These are phyloP conservation scores for Amblyteles armatorius DNA, from an alignment of 2,888 invertebrate species.

Conservation along the genomic window DNA sequence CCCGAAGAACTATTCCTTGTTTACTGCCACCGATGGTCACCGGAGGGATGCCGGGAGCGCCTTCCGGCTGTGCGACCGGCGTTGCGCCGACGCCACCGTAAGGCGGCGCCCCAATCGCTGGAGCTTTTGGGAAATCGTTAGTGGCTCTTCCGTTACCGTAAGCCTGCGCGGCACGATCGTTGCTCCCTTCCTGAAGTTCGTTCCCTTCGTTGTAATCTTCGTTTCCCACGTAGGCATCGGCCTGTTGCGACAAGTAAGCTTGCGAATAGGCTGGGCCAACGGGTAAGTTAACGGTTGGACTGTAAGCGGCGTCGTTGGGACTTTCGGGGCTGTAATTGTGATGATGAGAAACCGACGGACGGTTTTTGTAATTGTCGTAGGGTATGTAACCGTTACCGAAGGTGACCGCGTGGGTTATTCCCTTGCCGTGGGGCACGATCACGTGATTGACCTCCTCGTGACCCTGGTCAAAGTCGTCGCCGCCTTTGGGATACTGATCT, in stretches of 20 bases:
- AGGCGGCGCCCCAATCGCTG: background rate
- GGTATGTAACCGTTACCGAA: conserved; percentile 80
- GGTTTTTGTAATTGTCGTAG: conserved; percentile 75
- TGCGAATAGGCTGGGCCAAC: conserved; percentile 22
- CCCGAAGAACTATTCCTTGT: conserved; percentile 76
- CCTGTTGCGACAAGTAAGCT: conserved; percentile 48
- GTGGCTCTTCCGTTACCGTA: background rate
- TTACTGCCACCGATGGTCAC: conserved; percentile 71
- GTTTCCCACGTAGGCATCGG: conserved; percentile 38
- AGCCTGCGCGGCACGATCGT: conserved; percentile 18
- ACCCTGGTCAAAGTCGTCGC: conserved; percentile 78
- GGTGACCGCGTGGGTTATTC: conserved; percentile 73
- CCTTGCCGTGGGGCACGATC: conserved; percentile 77
- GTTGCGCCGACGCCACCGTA: background rate
- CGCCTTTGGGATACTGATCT: conserved; percentile 71
- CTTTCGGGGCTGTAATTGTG: conserved; percentile 56
- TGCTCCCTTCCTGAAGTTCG: conserved; percentile 33
- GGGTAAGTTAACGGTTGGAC: conserved; percentile 11
- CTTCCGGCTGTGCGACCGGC: conserved; percentile 25
- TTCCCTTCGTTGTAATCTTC: background rate
- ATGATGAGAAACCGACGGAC: conserved; percentile 54
- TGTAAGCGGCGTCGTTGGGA: conserved; percentile 5
- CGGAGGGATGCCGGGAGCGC: conserved; percentile 58
- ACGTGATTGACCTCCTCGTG: conserved; percentile 76
- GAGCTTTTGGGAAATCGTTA: conserved; percentile 10